These are phyloP conservation scores for Knipowitschia caucasica DNA, from an alignment of 2,797 vertebrate species.

Conservation along the genomic window DNA sequence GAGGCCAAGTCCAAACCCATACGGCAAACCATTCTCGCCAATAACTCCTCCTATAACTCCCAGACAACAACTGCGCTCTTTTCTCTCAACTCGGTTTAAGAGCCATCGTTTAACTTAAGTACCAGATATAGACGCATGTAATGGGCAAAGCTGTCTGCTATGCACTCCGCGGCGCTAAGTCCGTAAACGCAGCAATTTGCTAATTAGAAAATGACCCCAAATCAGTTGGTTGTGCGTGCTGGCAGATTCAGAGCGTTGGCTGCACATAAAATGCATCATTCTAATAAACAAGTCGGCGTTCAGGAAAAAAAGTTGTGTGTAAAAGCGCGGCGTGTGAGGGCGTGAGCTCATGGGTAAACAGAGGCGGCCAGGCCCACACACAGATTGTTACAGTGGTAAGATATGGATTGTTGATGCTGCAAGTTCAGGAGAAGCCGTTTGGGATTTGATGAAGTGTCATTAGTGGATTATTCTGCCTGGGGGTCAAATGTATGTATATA, in stretches of 20 bases:
- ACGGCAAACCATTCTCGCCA: constrained; percentile 62
- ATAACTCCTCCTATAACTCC: constrained; percentile 65
- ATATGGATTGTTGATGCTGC: not conserved
- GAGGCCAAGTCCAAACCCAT: constrained; percentile 69
- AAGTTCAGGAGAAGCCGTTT: not conserved
- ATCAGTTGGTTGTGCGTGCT: constrained; percentile 26
- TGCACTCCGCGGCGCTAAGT: constrained; percentile 28
- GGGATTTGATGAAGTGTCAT: too few species aligned
- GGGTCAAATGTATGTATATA: too few species aligned
- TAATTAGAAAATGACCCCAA: constrained; percentile 61
- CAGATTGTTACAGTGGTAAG: constrained; percentile 31
- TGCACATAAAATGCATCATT: constrained; percentile 62
- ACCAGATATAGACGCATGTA: constrained; percentile 50
- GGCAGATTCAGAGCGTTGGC: constrained; percentile 56
- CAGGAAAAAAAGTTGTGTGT: constrained; percentile 40
- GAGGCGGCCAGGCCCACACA: constrained; percentile 60
- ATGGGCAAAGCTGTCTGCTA: constrained; percentile 38
- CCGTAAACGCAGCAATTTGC: constrained; percentile 43
- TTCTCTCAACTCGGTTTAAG: constrained; percentile 40
- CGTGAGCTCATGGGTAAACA: constrained; percentile 24
- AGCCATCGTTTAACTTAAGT: constrained; percentile 45
- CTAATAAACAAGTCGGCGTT: constrained; percentile 71
- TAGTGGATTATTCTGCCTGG: too few species aligned
- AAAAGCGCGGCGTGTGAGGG: constrained; percentile 27
- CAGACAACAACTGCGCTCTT: constrained; percentile 61